Evolutionary conservation across 1,140 invertebrate species (phyloP).

Genomic region (Drosophila kurseongensis): DNA sequence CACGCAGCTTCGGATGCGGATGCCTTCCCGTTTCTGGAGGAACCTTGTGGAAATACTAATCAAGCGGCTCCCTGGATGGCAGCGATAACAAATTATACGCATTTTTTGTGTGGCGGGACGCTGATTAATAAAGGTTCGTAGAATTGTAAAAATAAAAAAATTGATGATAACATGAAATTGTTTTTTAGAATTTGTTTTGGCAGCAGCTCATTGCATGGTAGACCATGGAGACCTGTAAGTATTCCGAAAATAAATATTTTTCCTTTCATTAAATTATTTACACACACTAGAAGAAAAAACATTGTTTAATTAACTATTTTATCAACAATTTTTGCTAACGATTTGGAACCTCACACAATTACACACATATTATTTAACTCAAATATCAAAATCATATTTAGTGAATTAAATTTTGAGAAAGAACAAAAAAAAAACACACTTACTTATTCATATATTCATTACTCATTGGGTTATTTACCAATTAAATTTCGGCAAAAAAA

Average conservation of each 20-base stretch:
- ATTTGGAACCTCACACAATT: too few relatives aligned
- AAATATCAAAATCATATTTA: too few relatives aligned
- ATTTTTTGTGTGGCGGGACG: conserved; percentile 4
- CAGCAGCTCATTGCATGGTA: conserved; percentile 7
- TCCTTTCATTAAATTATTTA: background rate
- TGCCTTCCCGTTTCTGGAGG: background rate
- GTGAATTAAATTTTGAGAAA: too few relatives aligned
- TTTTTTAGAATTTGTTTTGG: conserved; percentile 10
- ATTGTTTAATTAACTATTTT: too few relatives aligned
- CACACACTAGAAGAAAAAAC: too few relatives aligned
- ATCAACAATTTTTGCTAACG: too few relatives aligned
- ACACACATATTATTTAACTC: too few relatives aligned
- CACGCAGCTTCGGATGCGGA: background rate
- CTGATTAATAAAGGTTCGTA: conserved; percentile 15
- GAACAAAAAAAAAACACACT: too few relatives aligned
- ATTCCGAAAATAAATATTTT: background rate
- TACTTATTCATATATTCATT: too few relatives aligned
- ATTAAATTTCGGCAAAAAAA: too few relatives aligned
- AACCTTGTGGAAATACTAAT: background rate
- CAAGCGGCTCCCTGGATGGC: conserved; percentile 5
- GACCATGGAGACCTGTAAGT: background rate
- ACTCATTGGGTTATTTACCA: too few relatives aligned
- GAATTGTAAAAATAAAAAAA: background rate
- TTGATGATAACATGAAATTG: background rate
- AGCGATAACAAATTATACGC: background rate